A percentile compares a stretch with the other conserved stretches of the same genome.
These are phyloP conservation scores for Papilio demoleus DNA, from an alignment of 2,888 invertebrate species.

Conservation along the genomic window DNA sequence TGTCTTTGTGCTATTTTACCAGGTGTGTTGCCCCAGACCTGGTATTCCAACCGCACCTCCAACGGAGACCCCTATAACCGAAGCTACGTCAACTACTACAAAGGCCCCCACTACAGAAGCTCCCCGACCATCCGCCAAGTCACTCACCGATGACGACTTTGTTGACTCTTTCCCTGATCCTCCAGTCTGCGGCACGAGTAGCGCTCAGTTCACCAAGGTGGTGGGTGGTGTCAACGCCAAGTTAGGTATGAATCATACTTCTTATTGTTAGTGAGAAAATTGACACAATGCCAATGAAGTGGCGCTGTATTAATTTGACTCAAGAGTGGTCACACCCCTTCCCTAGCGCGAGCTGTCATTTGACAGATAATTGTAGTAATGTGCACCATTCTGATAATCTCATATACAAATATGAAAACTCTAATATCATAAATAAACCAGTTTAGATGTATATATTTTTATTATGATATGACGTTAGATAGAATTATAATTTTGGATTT, in stretches of 20 bases:
- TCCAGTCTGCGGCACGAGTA: conserved; percentile 85
- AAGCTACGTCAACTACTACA: conserved; percentile 37
- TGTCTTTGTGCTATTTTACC: background rate
- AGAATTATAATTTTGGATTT: too few species aligned
- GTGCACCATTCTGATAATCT: too few species aligned
- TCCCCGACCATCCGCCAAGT: conserved; percentile 47
- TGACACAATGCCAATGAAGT: too few species aligned
- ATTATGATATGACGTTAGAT: too few species aligned
- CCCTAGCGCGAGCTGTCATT: too few species aligned
- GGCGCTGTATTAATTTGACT: too few species aligned
- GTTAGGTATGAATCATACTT: conserved; percentile 84
- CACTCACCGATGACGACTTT: conserved; percentile 50
- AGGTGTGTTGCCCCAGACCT: conserved; percentile 71
- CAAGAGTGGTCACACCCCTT: too few species aligned
- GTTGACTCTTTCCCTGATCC: conserved; percentile 65
- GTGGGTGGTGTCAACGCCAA: conserved; percentile 89
- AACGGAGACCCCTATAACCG: conserved; percentile 39
- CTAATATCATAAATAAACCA: too few species aligned
- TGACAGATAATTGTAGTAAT: too few species aligned
- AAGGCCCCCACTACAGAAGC: conserved; percentile 41
- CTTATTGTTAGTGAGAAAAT: too few species aligned
- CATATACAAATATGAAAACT: too few species aligned
- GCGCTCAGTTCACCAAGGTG: conserved; percentile 83
- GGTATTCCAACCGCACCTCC: conserved; percentile 52
- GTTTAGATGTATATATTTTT: too few species aligned